Conservation (phyloP, 92 coral and sea anemone species). For the Diadumene lineata region DNA sequence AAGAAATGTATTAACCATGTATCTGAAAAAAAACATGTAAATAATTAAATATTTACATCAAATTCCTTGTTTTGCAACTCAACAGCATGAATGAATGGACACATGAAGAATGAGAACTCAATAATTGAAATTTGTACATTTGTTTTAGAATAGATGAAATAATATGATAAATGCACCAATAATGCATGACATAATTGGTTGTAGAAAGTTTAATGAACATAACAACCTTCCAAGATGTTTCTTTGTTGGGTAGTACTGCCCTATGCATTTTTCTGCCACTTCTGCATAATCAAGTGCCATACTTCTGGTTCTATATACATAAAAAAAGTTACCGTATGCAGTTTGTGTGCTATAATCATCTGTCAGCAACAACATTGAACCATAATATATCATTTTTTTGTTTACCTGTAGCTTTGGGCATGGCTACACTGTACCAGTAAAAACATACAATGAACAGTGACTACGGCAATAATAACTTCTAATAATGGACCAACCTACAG, state of each 20-base stretch:
- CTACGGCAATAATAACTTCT: conserved; percentile 55
- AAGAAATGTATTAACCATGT: conserved; percentile 70
- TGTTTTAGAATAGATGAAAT: background rate
- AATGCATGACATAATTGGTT: too few relatives aligned
- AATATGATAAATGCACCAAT: background rate
- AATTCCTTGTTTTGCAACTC: too few relatives aligned
- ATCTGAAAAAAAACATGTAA: conserved; percentile 36
- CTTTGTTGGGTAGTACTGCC: conserved; percentile 63
- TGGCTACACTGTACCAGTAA: conserved; percentile 76
- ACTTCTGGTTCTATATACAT: conserved; percentile 1
- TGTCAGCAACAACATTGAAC: background rate
- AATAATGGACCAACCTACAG: conserved; percentile 86
- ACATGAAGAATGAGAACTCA: too few relatives aligned
- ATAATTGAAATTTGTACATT: background rate
- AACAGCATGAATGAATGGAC: background rate
- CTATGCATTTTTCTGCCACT: conserved; percentile 81
- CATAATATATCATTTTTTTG: background rate
- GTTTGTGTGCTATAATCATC: too few relatives aligned
- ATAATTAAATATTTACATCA: background rate
- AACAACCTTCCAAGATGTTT: conserved; percentile 80
- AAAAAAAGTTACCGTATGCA: background rate
- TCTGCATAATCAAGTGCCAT: conserved; percentile 72
- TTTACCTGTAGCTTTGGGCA: conserved; percentile 74
- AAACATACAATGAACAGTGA: conserved; percentile 90
- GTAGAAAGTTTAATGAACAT: too few relatives aligned